Evolutionary conservation across 2,113 vertebrate genomes (phyloP), one percentile per base, ranked within the genome.

Genomic region (Plecotus auritus): DNA sequence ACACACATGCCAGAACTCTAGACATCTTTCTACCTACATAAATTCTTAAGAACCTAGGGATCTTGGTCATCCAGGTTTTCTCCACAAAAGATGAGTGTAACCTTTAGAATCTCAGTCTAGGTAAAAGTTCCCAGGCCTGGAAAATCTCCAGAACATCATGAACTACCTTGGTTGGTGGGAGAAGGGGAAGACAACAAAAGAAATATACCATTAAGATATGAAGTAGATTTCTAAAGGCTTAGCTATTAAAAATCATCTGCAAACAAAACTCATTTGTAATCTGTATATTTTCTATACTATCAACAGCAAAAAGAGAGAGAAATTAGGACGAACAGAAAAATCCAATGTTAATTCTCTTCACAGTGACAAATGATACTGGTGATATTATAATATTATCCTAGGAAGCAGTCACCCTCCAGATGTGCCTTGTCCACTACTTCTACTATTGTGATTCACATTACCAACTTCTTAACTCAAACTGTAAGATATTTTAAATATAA

Each of bases 271-370:
- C 26, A 61, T 74, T 37, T 85, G 72, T 69, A 91, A 91, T 78
- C 54, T 77, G 16, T 45, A 45, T 90, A 74, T 37, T 84, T 88
- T 83, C 61, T 67, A 90, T 51, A 73, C 22, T 35, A 35, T 45
- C 77, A 77, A 77, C 30, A 91, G 28, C 4, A 61, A 42, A 35
- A 26, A n/a, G n/a, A n/a, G n/a, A 51, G 10, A 64, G 16, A 80
- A 64, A 93, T 80, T n/a, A 85, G n/a, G 26, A 88, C 76, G 23
- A 90, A 93, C 22, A 85, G 66, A 67, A 90, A 86, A 84, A 88
- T n/a, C 37, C 56, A 95, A 64, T 30, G 9, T 64, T 69, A 88
- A 90, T 66, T 92, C 59, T 96, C 81, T 92, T 73, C 37, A 92
- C 16, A 73, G 45, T 83, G 23, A 87, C 66, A 94, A 81, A 67